Conservation (phyloP, 2,797 vertebrate genomes). For the Oryzias dopingdopingensis region DNA sequence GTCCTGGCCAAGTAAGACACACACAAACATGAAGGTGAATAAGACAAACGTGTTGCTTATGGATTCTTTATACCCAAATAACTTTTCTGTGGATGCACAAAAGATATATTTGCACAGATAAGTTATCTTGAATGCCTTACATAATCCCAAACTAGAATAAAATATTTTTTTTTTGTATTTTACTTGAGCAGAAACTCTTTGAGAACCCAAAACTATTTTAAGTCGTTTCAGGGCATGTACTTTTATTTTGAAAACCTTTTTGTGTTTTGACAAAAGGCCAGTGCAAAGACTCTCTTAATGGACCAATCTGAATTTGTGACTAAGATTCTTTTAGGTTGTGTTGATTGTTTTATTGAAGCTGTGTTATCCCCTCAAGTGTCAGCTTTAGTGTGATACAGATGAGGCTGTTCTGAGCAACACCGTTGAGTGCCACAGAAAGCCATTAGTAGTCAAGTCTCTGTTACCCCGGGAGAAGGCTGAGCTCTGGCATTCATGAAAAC, state of each 20-base stretch:
- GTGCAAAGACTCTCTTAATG: background rate
- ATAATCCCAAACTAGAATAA: too few species aligned
- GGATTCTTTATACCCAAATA: background rate
- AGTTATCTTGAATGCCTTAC: too few species aligned
- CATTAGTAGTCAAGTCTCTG: slow-evolving; percentile 61
- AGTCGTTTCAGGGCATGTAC: background rate
- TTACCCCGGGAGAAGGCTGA: slow-evolving; percentile 49
- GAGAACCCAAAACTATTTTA: background rate
- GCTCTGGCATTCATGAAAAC: slow-evolving; percentile 62
- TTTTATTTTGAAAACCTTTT: background rate
- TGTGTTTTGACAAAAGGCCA: too few species aligned
- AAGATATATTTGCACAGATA: too few species aligned
- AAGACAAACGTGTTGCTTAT: background rate
- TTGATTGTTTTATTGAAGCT: slow-evolving; percentile 24
- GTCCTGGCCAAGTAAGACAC: slow-evolving; percentile 62
- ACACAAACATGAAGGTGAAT: background rate
- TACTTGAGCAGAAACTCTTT: too few species aligned
- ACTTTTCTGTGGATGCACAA: background rate
- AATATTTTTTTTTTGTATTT: too few species aligned
- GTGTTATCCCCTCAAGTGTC: slow-evolving; percentile 22
- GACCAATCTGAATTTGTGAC: slow-evolving; percentile 27
- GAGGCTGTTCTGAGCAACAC: slow-evolving; percentile 26
- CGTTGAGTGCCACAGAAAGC: slow-evolving; percentile 47
- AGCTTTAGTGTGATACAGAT: slow-evolving; percentile 39
- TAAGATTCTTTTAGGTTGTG: slow-evolving; percentile 21